These are phyloP conservation scores for Elgaria multicarinata DNA, from an alignment of 2,113 vertebrate species.

Conservation along the genomic window DNA sequence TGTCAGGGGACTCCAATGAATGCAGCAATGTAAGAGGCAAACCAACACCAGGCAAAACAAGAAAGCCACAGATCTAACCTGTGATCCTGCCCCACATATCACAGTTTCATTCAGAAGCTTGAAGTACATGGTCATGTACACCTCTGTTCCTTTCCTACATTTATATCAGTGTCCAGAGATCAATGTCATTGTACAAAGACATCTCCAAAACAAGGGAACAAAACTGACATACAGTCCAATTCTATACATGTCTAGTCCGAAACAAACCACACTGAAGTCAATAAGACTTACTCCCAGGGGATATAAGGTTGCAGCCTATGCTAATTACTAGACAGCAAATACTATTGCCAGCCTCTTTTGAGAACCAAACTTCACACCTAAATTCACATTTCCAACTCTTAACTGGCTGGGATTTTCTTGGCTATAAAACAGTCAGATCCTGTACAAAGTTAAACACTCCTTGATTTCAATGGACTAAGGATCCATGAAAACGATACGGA, in stretches of 20 bases:
- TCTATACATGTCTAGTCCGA: not conserved
- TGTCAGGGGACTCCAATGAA: not conserved
- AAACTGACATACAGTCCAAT: not conserved
- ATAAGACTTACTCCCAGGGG: not conserved
- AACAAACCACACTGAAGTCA: not conserved
- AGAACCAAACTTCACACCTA: not conserved
- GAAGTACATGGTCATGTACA: not conserved
- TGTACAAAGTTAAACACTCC: not conserved
- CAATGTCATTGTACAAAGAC: not conserved
- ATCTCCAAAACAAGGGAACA: not conserved
- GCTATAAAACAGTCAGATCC: not conserved
- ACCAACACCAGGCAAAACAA: not conserved
- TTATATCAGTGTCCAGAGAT: not conserved
- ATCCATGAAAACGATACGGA: too few relatives aligned
- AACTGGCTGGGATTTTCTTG: not conserved
- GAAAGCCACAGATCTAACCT: not conserved
- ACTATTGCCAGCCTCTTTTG: not conserved
- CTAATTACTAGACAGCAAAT: not conserved
- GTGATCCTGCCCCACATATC: not conserved
- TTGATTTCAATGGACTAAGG: too few relatives aligned
- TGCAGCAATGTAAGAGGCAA: not conserved
- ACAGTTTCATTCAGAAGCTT: not conserved
- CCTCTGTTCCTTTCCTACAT: not conserved
- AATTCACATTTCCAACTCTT: not conserved
- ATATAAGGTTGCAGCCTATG: not conserved